These are phyloP conservation scores for Sturmia bella DNA, from an alignment of 2,888 invertebrate species.

Conservation along the genomic window DNA sequence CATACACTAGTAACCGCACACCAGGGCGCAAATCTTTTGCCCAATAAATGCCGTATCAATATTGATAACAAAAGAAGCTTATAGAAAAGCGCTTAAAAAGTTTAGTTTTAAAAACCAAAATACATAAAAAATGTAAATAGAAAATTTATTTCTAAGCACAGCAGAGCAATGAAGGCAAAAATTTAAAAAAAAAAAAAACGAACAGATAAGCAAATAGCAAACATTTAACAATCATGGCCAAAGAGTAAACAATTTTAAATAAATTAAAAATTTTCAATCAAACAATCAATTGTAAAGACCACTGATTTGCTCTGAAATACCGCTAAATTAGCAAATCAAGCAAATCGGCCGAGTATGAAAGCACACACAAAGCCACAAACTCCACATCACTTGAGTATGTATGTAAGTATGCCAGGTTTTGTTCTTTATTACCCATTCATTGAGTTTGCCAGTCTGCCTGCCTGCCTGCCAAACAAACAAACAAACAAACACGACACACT, in stretches of 20 bases:
- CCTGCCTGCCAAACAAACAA: background rate
- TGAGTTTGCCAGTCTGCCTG: conserved; percentile 5
- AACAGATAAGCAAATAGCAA: too few relatives aligned
- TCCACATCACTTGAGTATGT: background rate
- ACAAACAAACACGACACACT: conserved; percentile 43
- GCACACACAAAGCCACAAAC: background rate
- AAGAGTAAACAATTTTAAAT: too few relatives aligned
- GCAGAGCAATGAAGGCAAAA: too few relatives aligned
- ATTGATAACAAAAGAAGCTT: background rate
- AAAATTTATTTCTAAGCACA: too few relatives aligned
- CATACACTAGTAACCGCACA: conserved; percentile 16
- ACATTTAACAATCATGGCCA: too few relatives aligned
- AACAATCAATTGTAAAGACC: too few relatives aligned
- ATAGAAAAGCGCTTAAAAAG: conserved; percentile 9
- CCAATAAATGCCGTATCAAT: background rate
- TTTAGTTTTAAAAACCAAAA: background rate
- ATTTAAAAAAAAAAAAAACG: too few relatives aligned
- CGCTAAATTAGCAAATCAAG: conserved; percentile 18
- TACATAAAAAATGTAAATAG: too few relatives aligned
- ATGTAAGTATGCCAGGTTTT: conserved; percentile 1
- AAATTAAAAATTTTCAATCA: too few relatives aligned
- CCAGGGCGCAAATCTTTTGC: conserved; percentile 8
- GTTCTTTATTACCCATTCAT: conserved; percentile 36
- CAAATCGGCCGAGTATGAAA: too few relatives aligned
- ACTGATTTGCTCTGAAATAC: background rate